These are phyloP conservation scores for Syrrhaptes paradoxus DNA, from an alignment of 2,113 vertebrate genomes.

Conservation along the genomic window DNA sequence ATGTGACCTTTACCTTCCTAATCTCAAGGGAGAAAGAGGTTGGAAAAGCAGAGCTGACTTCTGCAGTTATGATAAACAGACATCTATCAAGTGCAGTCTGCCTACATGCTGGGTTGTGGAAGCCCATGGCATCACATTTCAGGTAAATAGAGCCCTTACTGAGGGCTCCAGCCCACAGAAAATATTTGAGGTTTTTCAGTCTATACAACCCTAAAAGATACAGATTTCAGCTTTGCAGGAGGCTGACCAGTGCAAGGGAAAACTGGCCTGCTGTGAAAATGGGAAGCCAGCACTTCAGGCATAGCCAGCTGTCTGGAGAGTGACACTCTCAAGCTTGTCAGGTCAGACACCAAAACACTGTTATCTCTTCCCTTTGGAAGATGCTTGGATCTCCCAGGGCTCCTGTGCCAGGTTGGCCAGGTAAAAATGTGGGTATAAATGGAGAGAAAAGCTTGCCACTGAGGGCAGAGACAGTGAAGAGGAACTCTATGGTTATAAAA, in stretches of 20 bases:
- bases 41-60: conserved; percentile 40
- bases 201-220: conserved; percentile 36
- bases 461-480: background rate
- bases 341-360: background rate
- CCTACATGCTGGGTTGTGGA: conserved; percentile 6
- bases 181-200: conserved; percentile 69
- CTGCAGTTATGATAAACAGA: conserved; percentile 34
- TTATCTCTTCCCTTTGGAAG: background rate
- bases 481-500: background rate
- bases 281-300: background rate
- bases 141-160: conserved; percentile 57
- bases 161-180: conserved; percentile 43
- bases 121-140: conserved; percentile 43
- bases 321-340: background rate
- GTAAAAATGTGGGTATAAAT: background rate
- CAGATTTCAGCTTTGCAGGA: conserved; percentile 57
- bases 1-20: conserved; percentile 3
- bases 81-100: conserved; percentile 27
- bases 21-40: background rate
- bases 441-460: background rate
- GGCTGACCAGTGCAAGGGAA: background rate
- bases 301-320: background rate
- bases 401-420: background rate
- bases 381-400: background rate
- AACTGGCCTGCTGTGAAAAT: background rate